These are phyloP conservation scores for Drosophila mimetica DNA, from an alignment of 2,888 invertebrate genomes.

Conservation along the genomic window DNA sequence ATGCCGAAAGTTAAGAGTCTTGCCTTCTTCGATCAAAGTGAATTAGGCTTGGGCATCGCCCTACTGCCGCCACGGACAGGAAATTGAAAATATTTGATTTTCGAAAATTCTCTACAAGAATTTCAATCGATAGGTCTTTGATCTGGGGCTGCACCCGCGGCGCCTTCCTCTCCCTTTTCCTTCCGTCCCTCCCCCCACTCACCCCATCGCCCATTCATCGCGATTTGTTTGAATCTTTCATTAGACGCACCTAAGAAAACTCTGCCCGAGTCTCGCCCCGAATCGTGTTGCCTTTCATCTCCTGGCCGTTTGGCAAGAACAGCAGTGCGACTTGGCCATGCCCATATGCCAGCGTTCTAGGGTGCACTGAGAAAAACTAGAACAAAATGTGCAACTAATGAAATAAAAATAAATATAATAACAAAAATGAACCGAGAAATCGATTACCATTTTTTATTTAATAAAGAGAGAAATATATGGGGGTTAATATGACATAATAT, in stretches of 20 bases:
- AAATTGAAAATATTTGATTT: slow-evolving; percentile 53
- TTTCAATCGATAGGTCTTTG: slow-evolving; percentile 70
- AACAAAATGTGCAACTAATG: not conserved
- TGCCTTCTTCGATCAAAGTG: slow-evolving; percentile 13
- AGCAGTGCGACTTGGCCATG: slow-evolving; percentile 22
- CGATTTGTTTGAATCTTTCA: slow-evolving; percentile 44
- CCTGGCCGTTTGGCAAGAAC: slow-evolving; percentile 36
- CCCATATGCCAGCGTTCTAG: slow-evolving; percentile 23
- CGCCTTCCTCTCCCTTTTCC: slow-evolving; percentile 3
- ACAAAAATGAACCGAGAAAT: too few relatives aligned
- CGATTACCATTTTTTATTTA: too few relatives aligned
- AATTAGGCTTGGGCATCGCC: slow-evolving; percentile 15
- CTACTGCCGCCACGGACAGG: slow-evolving; percentile 21
- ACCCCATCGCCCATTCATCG: slow-evolving; percentile 23
- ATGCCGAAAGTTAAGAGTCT: not conserved
- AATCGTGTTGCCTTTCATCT: slow-evolving; percentile 60
- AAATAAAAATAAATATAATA: too few relatives aligned
- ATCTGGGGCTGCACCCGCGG: slow-evolving; percentile 51
- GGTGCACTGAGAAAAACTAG: slow-evolving; percentile 6
- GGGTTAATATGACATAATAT: too few relatives aligned
- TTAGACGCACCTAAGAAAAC: slow-evolving; percentile 45
- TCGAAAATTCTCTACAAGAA: slow-evolving; percentile 48
- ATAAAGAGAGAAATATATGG: too few relatives aligned
- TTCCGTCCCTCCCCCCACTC: not conserved
- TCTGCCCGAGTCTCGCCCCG: slow-evolving; percentile 25